Evolutionary conservation across 2,113 vertebrate genomes (phyloP).

Genomic region (Lamprotornis superbus): DNA sequence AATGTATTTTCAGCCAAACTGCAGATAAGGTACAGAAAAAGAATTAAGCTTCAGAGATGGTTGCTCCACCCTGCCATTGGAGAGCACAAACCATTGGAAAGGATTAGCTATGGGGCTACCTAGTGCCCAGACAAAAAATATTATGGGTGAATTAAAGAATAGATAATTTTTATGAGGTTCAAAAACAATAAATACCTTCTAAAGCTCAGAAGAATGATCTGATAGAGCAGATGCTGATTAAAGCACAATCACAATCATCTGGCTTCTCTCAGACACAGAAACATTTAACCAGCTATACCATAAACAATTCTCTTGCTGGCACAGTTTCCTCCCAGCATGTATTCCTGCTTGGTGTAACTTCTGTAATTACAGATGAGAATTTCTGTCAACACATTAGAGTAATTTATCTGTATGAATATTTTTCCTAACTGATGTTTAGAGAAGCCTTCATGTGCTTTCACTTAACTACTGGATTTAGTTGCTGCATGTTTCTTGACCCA

Average conservation of each 20-base stretch:
- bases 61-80: background rate
- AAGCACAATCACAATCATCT: background rate
- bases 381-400: background rate
- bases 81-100: background rate
- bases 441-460: background rate
- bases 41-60: background rate
- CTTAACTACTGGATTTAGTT: background rate
- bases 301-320: background rate
- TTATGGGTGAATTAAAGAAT: background rate
- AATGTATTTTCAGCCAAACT: background rate
- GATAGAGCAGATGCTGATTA: background rate
- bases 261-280: background rate
- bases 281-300: background rate
- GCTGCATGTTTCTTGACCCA: background rate
- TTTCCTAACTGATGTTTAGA: background rate
- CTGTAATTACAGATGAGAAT: background rate
- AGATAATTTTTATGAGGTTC: background rate
- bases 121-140: background rate
- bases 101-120: background rate
- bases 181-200: background rate
- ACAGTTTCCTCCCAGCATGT: background rate
- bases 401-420: background rate
- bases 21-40: background rate
- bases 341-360: background rate
- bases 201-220: background rate